These are phyloP conservation scores for Mycogona germanica DNA, from an alignment of 2,888 invertebrate genomes.

Conservation along the genomic window DNA sequence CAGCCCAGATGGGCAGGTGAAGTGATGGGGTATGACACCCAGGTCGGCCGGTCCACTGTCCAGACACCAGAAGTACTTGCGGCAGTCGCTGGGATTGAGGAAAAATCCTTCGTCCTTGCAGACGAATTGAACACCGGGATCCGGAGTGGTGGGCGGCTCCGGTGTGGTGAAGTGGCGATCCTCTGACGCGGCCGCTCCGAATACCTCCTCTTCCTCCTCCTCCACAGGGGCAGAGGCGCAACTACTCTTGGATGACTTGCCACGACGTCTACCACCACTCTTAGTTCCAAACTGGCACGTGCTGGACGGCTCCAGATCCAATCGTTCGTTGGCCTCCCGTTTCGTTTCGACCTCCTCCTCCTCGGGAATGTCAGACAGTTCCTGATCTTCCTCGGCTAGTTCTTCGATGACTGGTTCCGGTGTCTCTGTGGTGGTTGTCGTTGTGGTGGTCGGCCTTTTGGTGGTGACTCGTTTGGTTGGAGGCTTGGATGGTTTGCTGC, in stretches of 20 bases:
- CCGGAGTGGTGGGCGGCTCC: slow-evolving; percentile 78
- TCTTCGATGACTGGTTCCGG: not conserved
- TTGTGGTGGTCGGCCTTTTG: slow-evolving; percentile 4
- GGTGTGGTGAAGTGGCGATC: slow-evolving; percentile 43
- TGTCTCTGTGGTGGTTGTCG: slow-evolving; percentile 6
- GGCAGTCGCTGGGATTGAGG: slow-evolving; percentile 81
- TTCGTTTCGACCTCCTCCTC: not conserved
- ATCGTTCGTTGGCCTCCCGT: not conserved
- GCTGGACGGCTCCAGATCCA: not conserved
- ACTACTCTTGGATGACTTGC: not conserved
- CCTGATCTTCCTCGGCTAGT: not conserved
- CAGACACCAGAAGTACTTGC: slow-evolving; percentile 90
- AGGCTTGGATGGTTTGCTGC: slow-evolving; percentile 2
- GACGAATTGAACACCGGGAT: slow-evolving; percentile 75
- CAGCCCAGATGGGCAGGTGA: slow-evolving; percentile 83
- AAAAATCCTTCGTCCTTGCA: slow-evolving; percentile 89
- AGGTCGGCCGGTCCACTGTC: slow-evolving; percentile 63
- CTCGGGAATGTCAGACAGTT: not conserved
- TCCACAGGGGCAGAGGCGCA: too few relatives aligned
- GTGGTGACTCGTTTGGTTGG: not conserved
- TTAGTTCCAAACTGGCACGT: not conserved
- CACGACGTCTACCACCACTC: not conserved
- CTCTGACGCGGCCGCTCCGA: not conserved
- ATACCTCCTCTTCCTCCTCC: slow-evolving; percentile 12
- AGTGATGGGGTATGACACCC: slow-evolving; percentile 82